Conservation (phyloP, 2,797 vertebrate genomes). For the Tokudaia muenninki region DNA sequence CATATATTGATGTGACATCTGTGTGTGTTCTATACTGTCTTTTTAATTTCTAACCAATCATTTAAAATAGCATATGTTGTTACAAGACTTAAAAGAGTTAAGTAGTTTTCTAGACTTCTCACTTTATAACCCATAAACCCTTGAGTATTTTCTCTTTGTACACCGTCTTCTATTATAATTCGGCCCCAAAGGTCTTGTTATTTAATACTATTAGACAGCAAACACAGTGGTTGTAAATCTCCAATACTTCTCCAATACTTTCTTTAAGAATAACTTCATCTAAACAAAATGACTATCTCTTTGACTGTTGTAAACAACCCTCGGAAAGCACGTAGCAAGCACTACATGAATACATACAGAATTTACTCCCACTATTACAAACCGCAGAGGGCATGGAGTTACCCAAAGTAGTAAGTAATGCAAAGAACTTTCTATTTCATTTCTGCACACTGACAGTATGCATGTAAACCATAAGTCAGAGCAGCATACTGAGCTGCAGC, state of each 20-base stretch:
- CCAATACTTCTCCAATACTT: background rate
- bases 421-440: background rate
- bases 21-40: background rate
- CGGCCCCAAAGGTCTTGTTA: background rate
- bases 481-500: background rate
- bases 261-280: conserved; percentile 21
- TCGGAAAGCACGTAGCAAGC: background rate
- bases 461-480: background rate
- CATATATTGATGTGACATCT: background rate
- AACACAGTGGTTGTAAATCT: background rate
- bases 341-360: background rate
- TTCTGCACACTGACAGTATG: background rate
- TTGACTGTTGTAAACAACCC: conserved; percentile 4
- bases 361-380: background rate
- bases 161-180: background rate
- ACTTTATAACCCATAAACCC: background rate
- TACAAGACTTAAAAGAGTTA: conserved; percentile 17
- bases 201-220: background rate
- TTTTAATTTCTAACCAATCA: background rate
- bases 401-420: conserved; percentile 2
- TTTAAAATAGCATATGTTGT: background rate
- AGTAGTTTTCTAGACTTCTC: background rate
- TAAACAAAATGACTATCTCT: background rate
- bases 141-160: background rate
- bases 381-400: background rate